Base-by-base conservation (phyloP, 2,113 vertebrate species). In the Alouatta palliata region DNA sequence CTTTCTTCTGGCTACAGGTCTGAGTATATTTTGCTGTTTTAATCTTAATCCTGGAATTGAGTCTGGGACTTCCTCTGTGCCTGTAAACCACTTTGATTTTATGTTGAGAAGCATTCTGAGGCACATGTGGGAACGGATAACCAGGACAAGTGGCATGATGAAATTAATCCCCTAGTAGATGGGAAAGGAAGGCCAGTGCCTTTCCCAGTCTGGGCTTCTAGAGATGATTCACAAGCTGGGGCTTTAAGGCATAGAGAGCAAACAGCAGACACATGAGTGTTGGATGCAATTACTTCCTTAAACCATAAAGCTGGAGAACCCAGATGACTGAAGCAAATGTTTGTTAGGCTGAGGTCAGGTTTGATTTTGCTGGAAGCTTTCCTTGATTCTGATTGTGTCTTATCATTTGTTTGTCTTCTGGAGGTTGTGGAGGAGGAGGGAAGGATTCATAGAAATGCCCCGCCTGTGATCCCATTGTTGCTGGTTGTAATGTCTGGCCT, bases 291-390 rank as follows among this genome's bases (percentile, higher is more conserved):
- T 91, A 75, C 70, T 97, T 95, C 75, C 93, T 90, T 84, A 87
- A 97, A 70, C 83, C 91, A 82, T 94, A 95, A 97, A 91, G 81
- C 47, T 6, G 70, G 79, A 79, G 47, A 66, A 92, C 49, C 25
- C 54, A 76, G 82, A 84, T 94, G 75, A 92, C 79, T 61, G 43
- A 58, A 82, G 80, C 83, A 43, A 27, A 61, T 91, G 84, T 95
- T 96, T 90, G 83, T 77, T 81, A 70, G 82, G 77, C 89, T 89
- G 91, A 97, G 89, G 75, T 96, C 70, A 95, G 91, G 21, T 66
- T 94, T 92, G 86, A n/a, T 86, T 93, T 83, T 83, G 35, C 56
- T 70, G 84, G 30, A 43, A 81, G 56, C 17, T 45, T 91, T 90
- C 47, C 71, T 90, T 82, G 94, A 71, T 93, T 87, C 61, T 32